Evolutionary conservation across 2,888 invertebrate genomes (phyloP).

Genomic region (Leptopilina myrica): DNA sequence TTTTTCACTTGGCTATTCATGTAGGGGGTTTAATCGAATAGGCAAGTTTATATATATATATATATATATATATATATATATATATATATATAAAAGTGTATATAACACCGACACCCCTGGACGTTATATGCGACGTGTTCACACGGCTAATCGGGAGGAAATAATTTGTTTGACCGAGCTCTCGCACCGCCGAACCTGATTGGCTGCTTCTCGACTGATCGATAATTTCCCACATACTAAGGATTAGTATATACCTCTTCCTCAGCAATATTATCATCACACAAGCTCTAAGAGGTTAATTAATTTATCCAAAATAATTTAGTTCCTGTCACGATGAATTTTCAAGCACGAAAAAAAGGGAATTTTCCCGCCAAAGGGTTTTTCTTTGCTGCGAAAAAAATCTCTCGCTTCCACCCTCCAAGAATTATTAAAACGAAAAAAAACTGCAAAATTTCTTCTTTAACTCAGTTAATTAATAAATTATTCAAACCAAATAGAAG

Average conservation of each 20-base stretch:
- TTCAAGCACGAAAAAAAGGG: no score
- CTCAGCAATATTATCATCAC: conserved; percentile 19
- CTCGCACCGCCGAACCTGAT: conserved; percentile 25
- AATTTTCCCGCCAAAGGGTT: no score
- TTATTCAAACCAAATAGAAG: no score
- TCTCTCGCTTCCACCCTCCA: no score
- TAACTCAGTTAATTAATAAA: no score
- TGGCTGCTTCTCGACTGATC: conserved; percentile 40
- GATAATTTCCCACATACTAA: conserved; percentile 38
- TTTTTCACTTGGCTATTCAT: not conserved
- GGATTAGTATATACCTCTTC: conserved; percentile 38
- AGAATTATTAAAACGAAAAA: no score
- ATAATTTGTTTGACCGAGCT: conserved; percentile 46
- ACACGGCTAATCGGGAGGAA: conserved; percentile 45
- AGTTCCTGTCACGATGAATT: not conserved
- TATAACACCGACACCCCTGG: conserved; percentile 21
- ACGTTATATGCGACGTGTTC: conserved; percentile 34
- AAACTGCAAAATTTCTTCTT: no score
- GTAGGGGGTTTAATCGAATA: conserved; percentile 11
- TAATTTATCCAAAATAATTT: conserved; percentile 12
- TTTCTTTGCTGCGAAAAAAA: no score
- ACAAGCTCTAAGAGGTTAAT: conserved; percentile 20
- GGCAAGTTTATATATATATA: conserved; percentile 6
- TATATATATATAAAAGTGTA: not conserved
- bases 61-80: not conserved